These are phyloP conservation scores for Callorhinus ursinus DNA, from an alignment of 2,113 vertebrate genomes.

Conservation along the genomic window DNA sequence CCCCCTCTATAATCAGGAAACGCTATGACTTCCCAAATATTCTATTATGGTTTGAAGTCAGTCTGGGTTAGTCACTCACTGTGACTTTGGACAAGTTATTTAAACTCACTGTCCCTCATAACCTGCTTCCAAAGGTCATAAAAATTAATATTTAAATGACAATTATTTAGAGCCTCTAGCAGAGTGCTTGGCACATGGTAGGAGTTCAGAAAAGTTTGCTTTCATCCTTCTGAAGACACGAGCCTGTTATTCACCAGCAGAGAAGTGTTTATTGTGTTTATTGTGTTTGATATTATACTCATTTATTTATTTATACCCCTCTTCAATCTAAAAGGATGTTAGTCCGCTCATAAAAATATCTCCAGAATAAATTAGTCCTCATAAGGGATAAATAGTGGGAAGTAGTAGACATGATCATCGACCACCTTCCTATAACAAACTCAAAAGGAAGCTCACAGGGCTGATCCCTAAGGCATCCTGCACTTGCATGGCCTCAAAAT, in stretches of 20 bases:
- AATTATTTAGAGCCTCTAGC: background rate
- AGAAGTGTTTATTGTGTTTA: background rate
- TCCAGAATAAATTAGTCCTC: conserved; percentile 39
- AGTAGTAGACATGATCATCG: background rate
- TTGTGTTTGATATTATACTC: background rate
- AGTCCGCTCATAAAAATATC: conserved; percentile 14
- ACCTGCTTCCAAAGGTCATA: background rate
- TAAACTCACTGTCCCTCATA: background rate
- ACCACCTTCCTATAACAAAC: background rate
- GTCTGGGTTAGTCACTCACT: background rate
- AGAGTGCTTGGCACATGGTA: background rate
- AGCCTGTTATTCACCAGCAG: background rate
- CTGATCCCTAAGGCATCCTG: background rate
- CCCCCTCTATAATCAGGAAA: background rate
- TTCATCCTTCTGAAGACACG: background rate
- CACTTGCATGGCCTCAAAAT: background rate
- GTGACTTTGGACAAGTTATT: conserved; percentile 5
- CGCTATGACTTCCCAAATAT: background rate
- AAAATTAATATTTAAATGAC: conserved; percentile 36
- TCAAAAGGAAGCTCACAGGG: background rate
- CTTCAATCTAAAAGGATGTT: conserved; percentile 53
- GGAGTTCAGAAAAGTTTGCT: conserved; percentile 4
- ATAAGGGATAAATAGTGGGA: background rate
- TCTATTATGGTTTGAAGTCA: background rate
- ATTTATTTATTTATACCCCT: conserved; percentile 28